Conservation (phyloP, 2,797 vertebrate species). For the Apodemus agrarius region DNA sequence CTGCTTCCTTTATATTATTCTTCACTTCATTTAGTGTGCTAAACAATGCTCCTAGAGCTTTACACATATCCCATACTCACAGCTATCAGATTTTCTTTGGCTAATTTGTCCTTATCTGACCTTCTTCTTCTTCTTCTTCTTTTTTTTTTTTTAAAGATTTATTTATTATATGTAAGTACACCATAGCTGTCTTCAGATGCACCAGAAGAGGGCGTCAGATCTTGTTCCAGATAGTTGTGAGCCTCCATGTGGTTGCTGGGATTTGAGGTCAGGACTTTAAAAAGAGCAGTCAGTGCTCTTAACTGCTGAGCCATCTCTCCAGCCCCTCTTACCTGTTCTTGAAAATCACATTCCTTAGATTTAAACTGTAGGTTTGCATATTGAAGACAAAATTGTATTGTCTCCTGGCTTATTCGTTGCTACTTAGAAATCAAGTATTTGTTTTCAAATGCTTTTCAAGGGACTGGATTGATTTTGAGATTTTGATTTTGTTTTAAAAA, state of each 20-base stretch:
- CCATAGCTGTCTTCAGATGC: too few relatives aligned
- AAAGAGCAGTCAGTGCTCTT: too few relatives aligned
- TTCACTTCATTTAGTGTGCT: neutral
- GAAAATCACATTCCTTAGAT: neutral
- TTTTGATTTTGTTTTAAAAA: conserved; percentile 8
- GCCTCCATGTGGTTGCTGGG: too few relatives aligned
- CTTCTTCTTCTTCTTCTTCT: too few relatives aligned
- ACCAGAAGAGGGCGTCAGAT: too few relatives aligned
- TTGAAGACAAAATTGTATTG: conserved; percentile 1
- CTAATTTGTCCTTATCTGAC: neutral
- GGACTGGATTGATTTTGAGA: neutral
- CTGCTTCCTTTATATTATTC: neutral
- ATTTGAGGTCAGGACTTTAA: too few relatives aligned
- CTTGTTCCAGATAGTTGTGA: too few relatives aligned
- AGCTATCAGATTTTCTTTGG: neutral
- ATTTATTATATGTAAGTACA: too few relatives aligned
- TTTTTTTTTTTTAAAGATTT: too few relatives aligned
- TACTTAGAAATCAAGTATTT: neutral
- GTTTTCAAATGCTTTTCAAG: conserved; percentile 7
- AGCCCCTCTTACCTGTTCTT: too few relatives aligned
- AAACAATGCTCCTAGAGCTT: neutral
- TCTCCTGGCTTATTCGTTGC: neutral
- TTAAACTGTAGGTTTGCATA: conserved; percentile 5
- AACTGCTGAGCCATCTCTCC: too few relatives aligned
- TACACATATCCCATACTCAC: neutral